These are phyloP conservation scores for Halichondria panicea DNA, from an alignment of 37 sponge, comb jelly and placozoan genomes.

Conservation along the genomic window DNA sequence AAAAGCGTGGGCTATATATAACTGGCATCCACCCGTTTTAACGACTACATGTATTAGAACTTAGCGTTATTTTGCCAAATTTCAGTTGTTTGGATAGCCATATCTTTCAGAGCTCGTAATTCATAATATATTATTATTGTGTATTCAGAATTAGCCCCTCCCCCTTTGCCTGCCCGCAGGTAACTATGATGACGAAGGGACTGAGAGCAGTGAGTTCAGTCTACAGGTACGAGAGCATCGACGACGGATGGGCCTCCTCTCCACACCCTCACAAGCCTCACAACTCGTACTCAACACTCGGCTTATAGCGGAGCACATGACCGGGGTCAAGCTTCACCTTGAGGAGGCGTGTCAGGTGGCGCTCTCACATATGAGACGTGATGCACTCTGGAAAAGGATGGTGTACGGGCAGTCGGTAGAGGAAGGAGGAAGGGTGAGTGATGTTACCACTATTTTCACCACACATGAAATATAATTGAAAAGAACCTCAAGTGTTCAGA, in stretches of 20 bases:
- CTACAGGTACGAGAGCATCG: conserved; percentile 20
- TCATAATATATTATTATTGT: too few relatives aligned
- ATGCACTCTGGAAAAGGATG: conserved; percentile 76
- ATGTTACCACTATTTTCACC: too few relatives aligned
- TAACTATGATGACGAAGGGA: neutral
- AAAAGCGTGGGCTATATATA: neutral
- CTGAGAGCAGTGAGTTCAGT: conserved; percentile 30
- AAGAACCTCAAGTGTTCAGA: too few relatives aligned
- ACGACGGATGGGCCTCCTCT: conserved; percentile 20
- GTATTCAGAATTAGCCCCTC: too few relatives aligned
- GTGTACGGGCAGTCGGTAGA: too few relatives aligned
- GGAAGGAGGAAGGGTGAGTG: too few relatives aligned
- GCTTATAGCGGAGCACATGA: conserved; percentile 8
- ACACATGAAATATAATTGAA: too few relatives aligned
- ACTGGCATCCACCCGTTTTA: too few relatives aligned
- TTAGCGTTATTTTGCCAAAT: too few relatives aligned
- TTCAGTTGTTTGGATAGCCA: too few relatives aligned
- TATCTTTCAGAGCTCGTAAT: too few relatives aligned
- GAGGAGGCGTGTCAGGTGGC: conserved; percentile 8
- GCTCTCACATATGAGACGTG: conserved; percentile 45
- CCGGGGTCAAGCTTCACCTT: conserved; percentile 17
- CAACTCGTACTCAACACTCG: conserved; percentile 28
- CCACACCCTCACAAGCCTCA: conserved; percentile 6
- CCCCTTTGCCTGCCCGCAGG: neutral
- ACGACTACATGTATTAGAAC: too few relatives aligned